Base-by-base conservation (phyloP, 2,797 vertebrate genomes). In the Glyptemys insculpta region DNA sequence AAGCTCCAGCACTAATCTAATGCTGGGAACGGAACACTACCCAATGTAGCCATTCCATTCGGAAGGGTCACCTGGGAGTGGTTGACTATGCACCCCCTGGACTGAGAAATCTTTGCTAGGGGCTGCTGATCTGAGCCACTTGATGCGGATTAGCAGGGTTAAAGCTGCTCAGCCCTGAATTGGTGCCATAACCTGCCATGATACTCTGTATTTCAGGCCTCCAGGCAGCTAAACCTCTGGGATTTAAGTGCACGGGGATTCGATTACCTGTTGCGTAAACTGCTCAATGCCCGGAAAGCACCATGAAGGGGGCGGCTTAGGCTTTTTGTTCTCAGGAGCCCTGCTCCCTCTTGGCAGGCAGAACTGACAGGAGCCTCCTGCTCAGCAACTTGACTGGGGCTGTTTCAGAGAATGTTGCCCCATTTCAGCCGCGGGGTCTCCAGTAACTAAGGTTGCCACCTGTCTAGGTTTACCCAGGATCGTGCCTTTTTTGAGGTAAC, bases 191-290 rank as follows among this genome's bases (percentile, higher is more conserved):
- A 88, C 23, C 6, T 29, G 37, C 4, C 37, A 16, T 2, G 27
- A 85, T 81, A 5, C 83, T 93, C 89, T 89, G 5, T 19, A 68
- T 8, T 65, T 83, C 56, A 85, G 72, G 65, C 8, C 72, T 56
- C 23, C 85, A n/a, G 62, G 83, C 47, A 37, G 12, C 74, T 89
- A 37, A 89, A 89, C 59, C 88, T 53, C 65, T 1, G 1, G 41
- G 41, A 82, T 34, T 1, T 44, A 81, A 81, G 56, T 54, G 23
- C 76, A 54, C 19, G 29, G 72, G 31, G 6, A 23, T 92, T 52
- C 53, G 89, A 31, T 62, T 93, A n/a, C 59, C 29, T 82, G 80
- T 94, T 92, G n/a, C 31, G 83, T 94, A 95, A 97, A 44, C 47
- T 81, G 59, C 76, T 91, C 31, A 68, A 44, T 41, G 59, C 89